Conservation (phyloP, 2,797 vertebrate genomes). For the Euthynnus affinis region DNA sequence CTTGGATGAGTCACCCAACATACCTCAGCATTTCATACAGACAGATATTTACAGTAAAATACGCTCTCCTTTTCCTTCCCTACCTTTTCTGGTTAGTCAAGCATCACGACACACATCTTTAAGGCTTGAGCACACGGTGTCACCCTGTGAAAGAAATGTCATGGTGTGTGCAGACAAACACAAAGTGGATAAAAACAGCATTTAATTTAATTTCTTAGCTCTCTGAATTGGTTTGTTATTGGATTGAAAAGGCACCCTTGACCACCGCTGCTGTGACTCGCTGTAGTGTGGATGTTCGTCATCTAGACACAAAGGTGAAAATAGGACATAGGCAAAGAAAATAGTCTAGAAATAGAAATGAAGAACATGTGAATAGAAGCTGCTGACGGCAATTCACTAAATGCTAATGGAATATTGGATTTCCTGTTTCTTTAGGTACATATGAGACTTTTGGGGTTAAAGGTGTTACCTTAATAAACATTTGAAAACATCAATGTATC, state of each 20-base stretch:
- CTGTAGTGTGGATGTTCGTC: conserved; percentile 40
- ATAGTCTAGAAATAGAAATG: background rate
- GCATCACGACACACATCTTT: conserved; percentile 48
- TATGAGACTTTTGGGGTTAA: background rate
- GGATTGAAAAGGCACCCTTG: conserved; percentile 72
- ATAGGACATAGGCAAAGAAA: background rate
- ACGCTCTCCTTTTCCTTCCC: conserved; percentile 17
- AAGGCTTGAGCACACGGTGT: conserved; percentile 21
- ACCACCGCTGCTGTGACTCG: conserved; percentile 33
- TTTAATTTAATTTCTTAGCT: conserved; percentile 59
- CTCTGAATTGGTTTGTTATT: conserved; percentile 49
- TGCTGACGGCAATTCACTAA: conserved; percentile 1
- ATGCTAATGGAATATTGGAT: background rate
- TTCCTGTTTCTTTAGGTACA: conserved; percentile 10
- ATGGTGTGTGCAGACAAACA: conserved; percentile 11
- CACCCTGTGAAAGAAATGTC: conserved; percentile 55
- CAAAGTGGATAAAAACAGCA: conserved; percentile 52
- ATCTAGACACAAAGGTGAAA: conserved; percentile 24
- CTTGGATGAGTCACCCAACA: conserved; percentile 74
- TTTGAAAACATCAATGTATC: background rate
- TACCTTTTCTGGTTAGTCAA: conserved; percentile 36
- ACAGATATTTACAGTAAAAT: conserved; percentile 54
- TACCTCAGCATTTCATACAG: conserved; percentile 50
- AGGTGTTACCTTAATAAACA: background rate
- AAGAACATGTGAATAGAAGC: conserved; percentile 16